Conservation (phyloP, 2,888 invertebrate species). For the Drosophila subquinaria region DNA sequence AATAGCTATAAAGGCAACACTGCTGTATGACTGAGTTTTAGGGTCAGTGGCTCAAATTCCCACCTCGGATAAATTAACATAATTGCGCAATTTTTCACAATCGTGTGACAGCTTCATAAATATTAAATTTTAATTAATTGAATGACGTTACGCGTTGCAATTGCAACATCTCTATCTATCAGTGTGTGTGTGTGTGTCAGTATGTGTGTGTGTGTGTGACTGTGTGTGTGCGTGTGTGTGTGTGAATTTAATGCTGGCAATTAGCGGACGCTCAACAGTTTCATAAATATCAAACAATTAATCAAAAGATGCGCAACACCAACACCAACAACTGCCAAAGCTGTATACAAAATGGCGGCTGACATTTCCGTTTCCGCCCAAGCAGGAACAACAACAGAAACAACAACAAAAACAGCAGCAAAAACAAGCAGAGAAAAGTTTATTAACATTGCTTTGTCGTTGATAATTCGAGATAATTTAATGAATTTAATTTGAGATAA, state of each 20-base stretch:
- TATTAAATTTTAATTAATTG: conserved; percentile 76
- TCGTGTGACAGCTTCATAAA: conserved; percentile 68
- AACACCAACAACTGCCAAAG: conserved; percentile 11
- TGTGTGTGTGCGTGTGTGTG: background rate
- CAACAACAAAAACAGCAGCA: background rate
- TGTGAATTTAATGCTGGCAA: conserved; percentile 46
- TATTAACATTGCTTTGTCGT: background rate
- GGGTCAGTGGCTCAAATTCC: conserved; percentile 12
- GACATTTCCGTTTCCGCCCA: conserved; percentile 57
- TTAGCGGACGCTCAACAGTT: conserved; percentile 53
- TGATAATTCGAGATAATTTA: too few species aligned
- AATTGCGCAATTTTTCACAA: conserved; percentile 65
- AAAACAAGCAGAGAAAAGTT: background rate
- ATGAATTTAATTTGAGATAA: too few species aligned
- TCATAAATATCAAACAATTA: conserved; percentile 63
- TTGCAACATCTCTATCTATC: conserved; percentile 24
- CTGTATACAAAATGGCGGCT: conserved; percentile 59
- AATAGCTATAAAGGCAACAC: background rate
- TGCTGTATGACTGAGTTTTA: conserved; percentile 15
- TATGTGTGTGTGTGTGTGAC: conserved; percentile 7
- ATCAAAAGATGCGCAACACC: conserved; percentile 29
- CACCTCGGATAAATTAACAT: conserved; percentile 59
- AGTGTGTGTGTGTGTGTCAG: conserved; percentile 3
- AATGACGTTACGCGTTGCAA: conserved; percentile 49
- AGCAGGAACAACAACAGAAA: conserved; percentile 1